These are phyloP conservation scores for Lottia scabra DNA, from an alignment of 2,888 invertebrate species.

Conservation along the genomic window DNA sequence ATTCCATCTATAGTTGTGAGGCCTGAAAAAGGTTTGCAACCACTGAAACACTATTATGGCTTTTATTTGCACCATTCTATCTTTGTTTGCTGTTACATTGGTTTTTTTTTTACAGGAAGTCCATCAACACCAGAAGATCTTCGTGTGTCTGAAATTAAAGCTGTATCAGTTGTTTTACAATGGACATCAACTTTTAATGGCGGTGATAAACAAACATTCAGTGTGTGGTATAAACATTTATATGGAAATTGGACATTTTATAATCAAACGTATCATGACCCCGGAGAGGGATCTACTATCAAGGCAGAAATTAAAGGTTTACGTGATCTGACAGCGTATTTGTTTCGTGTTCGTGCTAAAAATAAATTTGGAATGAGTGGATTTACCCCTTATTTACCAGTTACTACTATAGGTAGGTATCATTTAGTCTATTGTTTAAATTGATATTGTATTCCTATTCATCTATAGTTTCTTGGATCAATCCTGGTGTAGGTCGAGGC, in stretches of 20 bases:
- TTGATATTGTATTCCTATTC: too few species aligned
- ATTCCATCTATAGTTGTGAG: too few species aligned
- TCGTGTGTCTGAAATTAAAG: not conserved
- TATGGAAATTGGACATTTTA: not conserved
- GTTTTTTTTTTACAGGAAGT: not conserved
- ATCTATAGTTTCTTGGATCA: too few species aligned
- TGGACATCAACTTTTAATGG: not conserved
- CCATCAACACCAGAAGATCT: not conserved
- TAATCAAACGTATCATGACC: not conserved
- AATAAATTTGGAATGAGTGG: not conserved
- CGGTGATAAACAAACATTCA: not conserved
- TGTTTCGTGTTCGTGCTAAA: not conserved
- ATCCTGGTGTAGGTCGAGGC: too few species aligned
- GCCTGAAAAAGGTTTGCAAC: too few species aligned
- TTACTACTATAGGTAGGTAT: not conserved
- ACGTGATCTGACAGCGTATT: not conserved
- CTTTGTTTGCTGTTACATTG: not conserved
- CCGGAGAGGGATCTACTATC: not conserved
- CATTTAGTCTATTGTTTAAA: not conserved
- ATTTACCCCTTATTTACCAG: not conserved
- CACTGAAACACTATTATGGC: not conserved
- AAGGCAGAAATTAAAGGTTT: not conserved
- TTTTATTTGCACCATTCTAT: not conserved
- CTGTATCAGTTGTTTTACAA: not conserved
- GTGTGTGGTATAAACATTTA: not conserved